Evolutionary conservation across 2,888 invertebrate genomes (phyloP).

Genomic region (Galerucella nymphaeae): DNA sequence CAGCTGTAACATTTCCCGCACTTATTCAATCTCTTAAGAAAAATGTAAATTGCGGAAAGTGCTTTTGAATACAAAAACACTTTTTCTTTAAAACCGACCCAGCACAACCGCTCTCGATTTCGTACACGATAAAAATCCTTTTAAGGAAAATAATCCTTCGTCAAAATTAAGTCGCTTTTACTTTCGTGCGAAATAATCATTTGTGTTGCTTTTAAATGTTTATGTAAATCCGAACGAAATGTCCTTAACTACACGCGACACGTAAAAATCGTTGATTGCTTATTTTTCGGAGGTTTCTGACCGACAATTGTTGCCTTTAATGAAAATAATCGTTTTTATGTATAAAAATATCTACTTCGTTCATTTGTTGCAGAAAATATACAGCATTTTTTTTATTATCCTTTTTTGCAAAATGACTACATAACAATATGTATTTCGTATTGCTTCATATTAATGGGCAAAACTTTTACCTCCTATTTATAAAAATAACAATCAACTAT

Average conservation of each 20-base stretch:
- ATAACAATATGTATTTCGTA: no score
- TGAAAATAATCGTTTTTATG: no score
- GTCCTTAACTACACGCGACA: slow-evolving; percentile 35
- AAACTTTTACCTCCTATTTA: no score
- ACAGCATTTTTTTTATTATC: no score
- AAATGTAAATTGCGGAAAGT: slow-evolving; percentile 25
- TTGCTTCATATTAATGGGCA: no score
- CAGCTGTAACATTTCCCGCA: slow-evolving; percentile 11
- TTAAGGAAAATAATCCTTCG: slow-evolving; percentile 39
- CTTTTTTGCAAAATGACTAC: no score
- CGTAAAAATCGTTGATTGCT: slow-evolving; percentile 8
- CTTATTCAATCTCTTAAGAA: slow-evolving; percentile 16
- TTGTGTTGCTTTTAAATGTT: slow-evolving; percentile 42
- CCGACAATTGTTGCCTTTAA: slow-evolving; percentile 6
- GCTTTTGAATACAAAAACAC: slow-evolving; percentile 21
- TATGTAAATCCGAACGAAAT: slow-evolving; percentile 41
- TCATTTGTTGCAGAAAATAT: no score
- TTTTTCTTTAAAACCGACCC: slow-evolving; percentile 2
- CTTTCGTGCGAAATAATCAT: slow-evolving; percentile 44
- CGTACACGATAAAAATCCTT: slow-evolving; percentile 41
- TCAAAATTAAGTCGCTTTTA: slow-evolving; percentile 43
- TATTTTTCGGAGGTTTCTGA: slow-evolving; percentile 16
- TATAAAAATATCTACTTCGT: no score
- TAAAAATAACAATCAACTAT: no score
- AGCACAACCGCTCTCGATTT: slow-evolving; percentile 33